Evolutionary conservation across 2,888 invertebrate species (phyloP).

Genomic region (Plebejus anna): DNA sequence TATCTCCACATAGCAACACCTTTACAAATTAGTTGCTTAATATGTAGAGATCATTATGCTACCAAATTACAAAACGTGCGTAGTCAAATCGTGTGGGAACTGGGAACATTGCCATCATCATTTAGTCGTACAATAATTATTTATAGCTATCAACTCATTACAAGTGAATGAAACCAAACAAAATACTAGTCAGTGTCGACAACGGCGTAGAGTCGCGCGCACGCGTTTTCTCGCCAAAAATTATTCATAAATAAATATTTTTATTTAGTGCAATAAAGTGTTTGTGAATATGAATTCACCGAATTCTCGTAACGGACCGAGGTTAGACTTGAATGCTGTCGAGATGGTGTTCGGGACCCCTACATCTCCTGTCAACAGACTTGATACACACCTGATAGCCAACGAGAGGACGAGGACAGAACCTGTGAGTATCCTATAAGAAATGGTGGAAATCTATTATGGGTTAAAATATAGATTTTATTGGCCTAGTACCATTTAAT

Average conservation of each 20-base stretch:
- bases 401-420: constrained; percentile 45
- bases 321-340: constrained; percentile 50
- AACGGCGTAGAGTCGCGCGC: background rate
- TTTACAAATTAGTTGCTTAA: background rate
- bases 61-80: background rate
- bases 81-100: background rate
- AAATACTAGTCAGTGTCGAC: background rate
- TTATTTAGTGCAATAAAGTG: constrained; percentile 29
- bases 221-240: background rate
- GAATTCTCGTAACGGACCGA: constrained; percentile 41
- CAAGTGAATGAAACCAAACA: constrained; percentile 15
- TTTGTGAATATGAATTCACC: constrained; percentile 34
- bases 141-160: background rate
- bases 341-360: constrained; percentile 62
- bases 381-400: constrained; percentile 44
- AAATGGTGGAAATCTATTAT: no score
- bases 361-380: constrained; percentile 39
- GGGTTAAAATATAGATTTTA: no score
- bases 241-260: constrained; percentile 14
- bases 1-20: background rate
- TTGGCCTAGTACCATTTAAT: no score
- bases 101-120: background rate
- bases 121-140: background rate
- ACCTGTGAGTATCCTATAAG: constrained; percentile 39
- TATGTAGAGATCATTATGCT: background rate